These are phyloP conservation scores for Ceyx margarethae DNA, from an alignment of 2,113 vertebrate species.

Conservation along the genomic window DNA sequence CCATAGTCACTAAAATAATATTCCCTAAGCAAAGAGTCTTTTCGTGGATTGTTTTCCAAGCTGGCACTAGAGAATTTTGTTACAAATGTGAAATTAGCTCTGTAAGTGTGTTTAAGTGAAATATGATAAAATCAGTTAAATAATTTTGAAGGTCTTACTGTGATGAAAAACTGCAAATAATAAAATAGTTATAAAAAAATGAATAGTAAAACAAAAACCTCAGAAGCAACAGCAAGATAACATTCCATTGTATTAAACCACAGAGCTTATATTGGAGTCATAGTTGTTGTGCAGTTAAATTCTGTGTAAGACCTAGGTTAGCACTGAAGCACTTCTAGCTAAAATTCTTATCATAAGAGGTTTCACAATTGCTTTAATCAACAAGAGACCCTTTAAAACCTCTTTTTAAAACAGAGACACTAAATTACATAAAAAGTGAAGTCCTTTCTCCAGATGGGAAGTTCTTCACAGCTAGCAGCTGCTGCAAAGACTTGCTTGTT, in stretches of 20 bases:
- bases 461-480: not conserved
- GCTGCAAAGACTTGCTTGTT: not conserved
- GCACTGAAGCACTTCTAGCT: not conserved
- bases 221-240: not conserved
- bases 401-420: not conserved
- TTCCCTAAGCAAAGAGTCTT: not conserved
- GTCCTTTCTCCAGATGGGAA: not conserved
- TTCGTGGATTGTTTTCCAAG: not conserved
- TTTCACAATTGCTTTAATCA: not conserved
- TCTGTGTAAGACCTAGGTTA: not conserved
- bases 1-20: not conserved
- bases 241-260: not conserved
- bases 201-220: not conserved
- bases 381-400: not conserved
- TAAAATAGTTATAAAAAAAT: not conserved
- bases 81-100: not conserved
- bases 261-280: not conserved
- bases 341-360: not conserved
- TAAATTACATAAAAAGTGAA: not conserved
- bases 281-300: not conserved
- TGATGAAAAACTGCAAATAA: not conserved
- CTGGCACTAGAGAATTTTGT: not conserved
- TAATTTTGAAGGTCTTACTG: not conserved
- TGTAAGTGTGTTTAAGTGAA: not conserved
- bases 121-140: not conserved